phyloP scores from a whole-genome alignment of 2,888 invertebrate species.

The Pammene aurita region DNA sequence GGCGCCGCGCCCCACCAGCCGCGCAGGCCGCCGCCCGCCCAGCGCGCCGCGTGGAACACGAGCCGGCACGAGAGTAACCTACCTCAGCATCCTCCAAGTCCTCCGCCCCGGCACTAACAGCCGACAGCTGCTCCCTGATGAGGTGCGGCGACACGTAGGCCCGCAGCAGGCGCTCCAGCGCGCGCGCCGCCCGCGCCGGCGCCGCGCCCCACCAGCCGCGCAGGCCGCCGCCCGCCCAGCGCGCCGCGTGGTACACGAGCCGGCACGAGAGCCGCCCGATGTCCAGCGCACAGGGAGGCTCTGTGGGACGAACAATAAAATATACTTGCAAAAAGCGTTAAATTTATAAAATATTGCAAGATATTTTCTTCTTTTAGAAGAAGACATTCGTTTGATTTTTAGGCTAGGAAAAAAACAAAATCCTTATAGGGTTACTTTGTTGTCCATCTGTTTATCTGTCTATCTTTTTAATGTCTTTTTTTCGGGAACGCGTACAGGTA shows the following conservation, averaged over 20 bases:
- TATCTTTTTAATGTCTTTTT: too few species aligned
- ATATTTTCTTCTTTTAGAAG: too few species aligned
- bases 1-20: conserved; percentile 87
- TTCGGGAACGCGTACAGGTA: too few species aligned
- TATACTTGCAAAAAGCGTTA: conserved; percentile 49
- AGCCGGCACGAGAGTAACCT: conserved; percentile 83
- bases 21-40: conserved; percentile 82
- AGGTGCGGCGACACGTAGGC: conserved; percentile 65
- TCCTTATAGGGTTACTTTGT: too few species aligned
- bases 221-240: conserved; percentile 83
- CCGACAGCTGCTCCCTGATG: conserved; percentile 43
- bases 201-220: conserved; percentile 89
- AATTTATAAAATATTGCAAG: too few species aligned
- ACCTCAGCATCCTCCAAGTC: conserved; percentile 38
- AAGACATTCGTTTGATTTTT: too few species aligned
- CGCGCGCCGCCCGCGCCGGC: conserved; percentile 79
- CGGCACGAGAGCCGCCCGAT: conserved; percentile 86
- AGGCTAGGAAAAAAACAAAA: too few species aligned
- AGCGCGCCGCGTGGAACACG: conserved; percentile 85
- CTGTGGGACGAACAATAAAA: conserved; percentile 22
- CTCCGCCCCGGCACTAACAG: conserved; percentile 32
- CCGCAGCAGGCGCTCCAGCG: conserved; percentile 88
- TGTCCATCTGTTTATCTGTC: too few species aligned
- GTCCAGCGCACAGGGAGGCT: conserved; percentile 56
- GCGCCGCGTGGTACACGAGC: conserved; percentile 84